Evolutionary conservation across 2,113 vertebrate genomes (phyloP), one percentile per base, ranked within the genome.

Genomic region (Prolemur simus): DNA sequence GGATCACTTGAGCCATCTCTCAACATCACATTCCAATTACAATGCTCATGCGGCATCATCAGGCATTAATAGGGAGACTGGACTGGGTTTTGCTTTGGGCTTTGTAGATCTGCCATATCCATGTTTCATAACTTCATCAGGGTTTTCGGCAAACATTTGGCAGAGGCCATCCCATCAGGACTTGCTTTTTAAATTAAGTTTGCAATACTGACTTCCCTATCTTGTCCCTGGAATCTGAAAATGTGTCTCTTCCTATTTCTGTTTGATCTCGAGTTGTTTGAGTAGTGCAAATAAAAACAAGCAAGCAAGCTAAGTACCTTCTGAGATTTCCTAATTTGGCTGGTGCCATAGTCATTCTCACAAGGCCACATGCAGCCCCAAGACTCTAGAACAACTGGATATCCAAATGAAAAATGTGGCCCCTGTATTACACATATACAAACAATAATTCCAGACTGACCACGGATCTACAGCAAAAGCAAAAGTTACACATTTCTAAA

Each of bases 1-100:
- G 71, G 37, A 74, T 95, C 37, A 54, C 82, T 73, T 85, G 89
- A 58, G 54, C 85, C 88, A 82, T 94, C 54, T 92, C 56, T 87
- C 56, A 80, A 64, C n/a, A 96, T 81, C 47, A 42, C 56, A 49
- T 95, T 87, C 83, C 37, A 89, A 60, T 85, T 64, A n/a, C 37
- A 87, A 58, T 49, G 45, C 20, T 91, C 68, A 34, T 34, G 54
- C 8, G 29, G 39, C 15, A n/a, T 56, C 18, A 0, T 54, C 49
- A 69, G 84, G 18, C 63, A 37, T 49, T 56, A 20, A 15, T 17
- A 11, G 80, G 58, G 87, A 87, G 42, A 32, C 42, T 39, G 82
- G 60, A 18, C 66, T 68, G 63, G 11, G 34, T 60, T 90, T 83
- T 85, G 37, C 80, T 83, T 25, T 87, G 68, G 39, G 76, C 49